Evolutionary conservation across 2,113 vertebrate species (phyloP).

Genomic region (Pedionomus torquatus): DNA sequence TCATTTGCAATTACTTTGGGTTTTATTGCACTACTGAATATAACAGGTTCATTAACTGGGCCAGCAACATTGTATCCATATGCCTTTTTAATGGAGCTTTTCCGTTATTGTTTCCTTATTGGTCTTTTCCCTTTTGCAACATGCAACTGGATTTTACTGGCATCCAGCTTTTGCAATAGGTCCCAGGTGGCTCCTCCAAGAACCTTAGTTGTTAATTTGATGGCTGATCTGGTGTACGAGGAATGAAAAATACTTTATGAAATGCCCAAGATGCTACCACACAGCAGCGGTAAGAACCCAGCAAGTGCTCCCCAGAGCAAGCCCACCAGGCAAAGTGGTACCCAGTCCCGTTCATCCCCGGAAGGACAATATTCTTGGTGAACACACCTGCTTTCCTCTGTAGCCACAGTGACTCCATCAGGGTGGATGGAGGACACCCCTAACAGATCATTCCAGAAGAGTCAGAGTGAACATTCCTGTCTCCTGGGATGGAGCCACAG

Average conservation of each 20-base stretch:
- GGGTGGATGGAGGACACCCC: not conserved
- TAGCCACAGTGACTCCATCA: not conserved
- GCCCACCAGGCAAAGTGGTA: not conserved
- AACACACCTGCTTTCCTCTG: not conserved
- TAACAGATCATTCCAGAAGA: not conserved
- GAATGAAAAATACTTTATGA: not conserved
- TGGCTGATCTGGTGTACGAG: not conserved
- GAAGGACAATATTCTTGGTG: not conserved
- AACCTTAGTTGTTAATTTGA: slow-evolving; percentile 44
- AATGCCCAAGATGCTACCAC: not conserved
- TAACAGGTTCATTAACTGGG: slow-evolving; percentile 55
- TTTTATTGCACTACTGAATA: slow-evolving; percentile 67
- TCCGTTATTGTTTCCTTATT: slow-evolving; percentile 70
- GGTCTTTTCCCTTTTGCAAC: slow-evolving; percentile 56
- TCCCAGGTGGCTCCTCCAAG: slow-evolving; percentile 35
- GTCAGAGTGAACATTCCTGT: not conserved
- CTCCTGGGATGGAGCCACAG: not conserved
- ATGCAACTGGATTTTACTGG: slow-evolving; percentile 58
- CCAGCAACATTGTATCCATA: slow-evolving; percentile 54
- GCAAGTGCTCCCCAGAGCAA: not conserved
- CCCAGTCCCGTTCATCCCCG: not conserved
- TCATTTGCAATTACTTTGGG: slow-evolving; percentile 68
- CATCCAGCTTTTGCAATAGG: not conserved
- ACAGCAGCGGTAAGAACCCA: not conserved
- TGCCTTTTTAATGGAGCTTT: slow-evolving; percentile 62